phyloP scores from a whole-genome alignment of 2,113 vertebrate species.

The Aphyosemion australe region DNA sequence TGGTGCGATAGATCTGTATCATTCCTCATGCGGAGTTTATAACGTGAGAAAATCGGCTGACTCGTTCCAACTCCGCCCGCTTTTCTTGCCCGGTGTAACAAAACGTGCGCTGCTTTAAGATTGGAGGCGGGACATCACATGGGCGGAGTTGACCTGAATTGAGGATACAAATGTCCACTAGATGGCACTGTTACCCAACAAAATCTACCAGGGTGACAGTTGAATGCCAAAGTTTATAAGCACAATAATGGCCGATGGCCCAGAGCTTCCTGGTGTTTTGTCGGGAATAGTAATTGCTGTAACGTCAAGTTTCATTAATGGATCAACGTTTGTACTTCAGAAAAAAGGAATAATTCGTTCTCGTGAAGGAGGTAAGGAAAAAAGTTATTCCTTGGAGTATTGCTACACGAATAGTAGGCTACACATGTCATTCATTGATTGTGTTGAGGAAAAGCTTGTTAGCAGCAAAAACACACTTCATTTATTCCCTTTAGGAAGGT shows the following conservation, averaged over 20 bases:
- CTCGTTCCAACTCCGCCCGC: constrained; percentile 13
- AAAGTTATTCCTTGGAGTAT: background rate
- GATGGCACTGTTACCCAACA: constrained; percentile 9
- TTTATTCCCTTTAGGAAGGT: constrained; percentile 78
- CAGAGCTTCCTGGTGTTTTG: constrained; percentile 2
- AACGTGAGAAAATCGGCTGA: accelerated
- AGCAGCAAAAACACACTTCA: accelerated
- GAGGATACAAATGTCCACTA: background rate
- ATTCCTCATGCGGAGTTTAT: background rate
- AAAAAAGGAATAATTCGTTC: constrained; percentile 92
- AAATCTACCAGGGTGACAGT: background rate
- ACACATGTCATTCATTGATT: no score
- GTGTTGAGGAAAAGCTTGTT: no score
- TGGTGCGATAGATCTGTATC: background rate
- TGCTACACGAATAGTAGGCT: no score
- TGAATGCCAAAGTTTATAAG: no score
- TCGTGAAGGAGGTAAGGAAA: constrained; percentile 82
- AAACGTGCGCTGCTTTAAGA: constrained; percentile 11
- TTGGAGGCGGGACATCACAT: constrained; percentile 56
- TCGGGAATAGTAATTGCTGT: constrained; percentile 86
- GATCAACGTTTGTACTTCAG: constrained; percentile 94
- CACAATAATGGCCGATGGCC: constrained; percentile 24
- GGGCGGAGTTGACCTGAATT: constrained; percentile 34
- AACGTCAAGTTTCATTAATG: constrained; percentile 91
- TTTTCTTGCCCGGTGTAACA: accelerated